phyloP scores from a whole-genome alignment of 2,113 vertebrate species.

The Boleophthalmus pectinirostris region DNA sequence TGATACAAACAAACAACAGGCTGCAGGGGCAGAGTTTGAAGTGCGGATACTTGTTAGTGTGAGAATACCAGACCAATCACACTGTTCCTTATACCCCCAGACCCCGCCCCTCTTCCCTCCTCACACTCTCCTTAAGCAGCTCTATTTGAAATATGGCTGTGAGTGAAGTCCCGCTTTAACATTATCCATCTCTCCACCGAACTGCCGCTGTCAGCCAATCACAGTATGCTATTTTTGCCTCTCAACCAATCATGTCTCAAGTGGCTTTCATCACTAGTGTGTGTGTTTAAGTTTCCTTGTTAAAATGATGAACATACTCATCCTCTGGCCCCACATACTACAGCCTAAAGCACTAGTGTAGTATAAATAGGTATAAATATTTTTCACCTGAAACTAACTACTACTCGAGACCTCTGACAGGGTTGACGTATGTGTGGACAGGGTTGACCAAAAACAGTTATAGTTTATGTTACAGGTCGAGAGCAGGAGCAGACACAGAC shows the following conservation, averaged over 20 bases:
- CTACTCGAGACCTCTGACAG: not conserved
- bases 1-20: too few species aligned
- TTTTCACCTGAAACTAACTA: not conserved
- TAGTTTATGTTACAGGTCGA: not conserved
- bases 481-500: not conserved
- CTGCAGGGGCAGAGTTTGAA: too few species aligned
- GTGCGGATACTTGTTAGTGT: too few species aligned
- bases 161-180: too few species aligned
- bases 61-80: too few species aligned
- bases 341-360: too few species aligned
- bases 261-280: not conserved
- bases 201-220: too few species aligned
- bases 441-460: not conserved
- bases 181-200: too few species aligned
- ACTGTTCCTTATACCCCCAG: too few species aligned
- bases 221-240: not conserved
- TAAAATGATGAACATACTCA: not conserved
- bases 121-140: too few species aligned
- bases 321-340: not conserved
- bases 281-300: not conserved
- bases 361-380: not conserved
- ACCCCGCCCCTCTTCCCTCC: too few species aligned
- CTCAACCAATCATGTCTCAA: not conserved
- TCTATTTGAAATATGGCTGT: too few species aligned
- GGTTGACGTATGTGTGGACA: not conserved